A percentile compares a stretch with the other conserved stretches of the same genome.
Conservation (phyloP, 2,113 vertebrate genomes). For the Anguilla rostrata region DNA sequence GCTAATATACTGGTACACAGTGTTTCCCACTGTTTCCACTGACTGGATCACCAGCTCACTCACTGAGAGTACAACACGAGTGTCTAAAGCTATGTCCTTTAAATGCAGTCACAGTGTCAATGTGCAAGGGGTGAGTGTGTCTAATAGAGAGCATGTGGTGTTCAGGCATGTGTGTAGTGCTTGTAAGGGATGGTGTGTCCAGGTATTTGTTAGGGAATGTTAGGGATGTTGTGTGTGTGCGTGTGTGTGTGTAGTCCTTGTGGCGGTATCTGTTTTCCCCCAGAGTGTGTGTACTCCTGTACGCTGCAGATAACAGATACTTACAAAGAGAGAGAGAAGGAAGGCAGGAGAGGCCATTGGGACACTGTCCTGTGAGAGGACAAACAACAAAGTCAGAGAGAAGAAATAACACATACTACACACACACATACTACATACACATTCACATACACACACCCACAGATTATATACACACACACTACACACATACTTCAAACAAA, state of each 20-base stretch:
- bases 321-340: conserved; percentile 99
- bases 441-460: not conserved
- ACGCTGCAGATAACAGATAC: conserved; percentile 65
- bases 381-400: conserved; percentile 77
- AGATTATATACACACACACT: conserved; percentile 71
- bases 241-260: not conserved
- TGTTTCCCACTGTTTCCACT: too few species aligned
- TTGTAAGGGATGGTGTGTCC: not conserved
- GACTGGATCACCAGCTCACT: too few species aligned
- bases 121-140: too few species aligned
- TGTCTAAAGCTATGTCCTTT: too few species aligned
- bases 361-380: conserved; percentile 99
- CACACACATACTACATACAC: not conserved
- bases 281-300: not conserved
- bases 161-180: not conserved
- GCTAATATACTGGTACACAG: too few species aligned
- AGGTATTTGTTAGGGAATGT: not conserved
- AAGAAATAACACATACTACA: not conserved
- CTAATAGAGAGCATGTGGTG: not conserved
- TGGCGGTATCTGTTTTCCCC: too few species aligned
- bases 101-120: too few species aligned
- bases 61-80: too few species aligned
- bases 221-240: not conserved
- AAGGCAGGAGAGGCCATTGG: conserved; percentile 99
- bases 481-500: not conserved